Base-by-base conservation (phyloP, 2,113 vertebrate species). In the Brachyhypopomus gauderio region DNA sequence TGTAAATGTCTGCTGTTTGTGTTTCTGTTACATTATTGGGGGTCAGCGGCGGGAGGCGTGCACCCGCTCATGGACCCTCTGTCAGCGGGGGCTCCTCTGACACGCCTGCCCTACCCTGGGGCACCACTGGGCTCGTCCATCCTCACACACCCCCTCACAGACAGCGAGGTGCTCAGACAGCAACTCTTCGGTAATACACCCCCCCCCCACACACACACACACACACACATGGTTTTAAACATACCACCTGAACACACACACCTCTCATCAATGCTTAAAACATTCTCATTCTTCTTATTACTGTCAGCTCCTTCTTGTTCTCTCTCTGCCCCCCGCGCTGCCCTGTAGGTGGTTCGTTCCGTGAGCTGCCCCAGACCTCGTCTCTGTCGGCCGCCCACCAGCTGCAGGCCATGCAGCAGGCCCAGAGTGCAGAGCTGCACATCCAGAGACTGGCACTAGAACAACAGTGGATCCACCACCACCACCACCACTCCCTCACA, bases 321-420 rank as follows among this genome's bases (percentile, higher is more conserved):
- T 66, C 9, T n/a, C 16, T 77, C 64, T 8, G 41, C 45, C 45
- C 45, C 45, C 45, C 45, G 11, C 12, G 45, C 45, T 52, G 45
- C 8, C 9, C 60, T 55, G 2, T 89, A 98, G 97, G 96, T 81
- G 95, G 96, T 87, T 96, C 96, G 84, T 99, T 98, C 92, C 94
- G 97, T 93, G 97, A 99, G 87, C 91, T 99, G 91, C 97, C 97
- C 2, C 93, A 94, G 88, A 95, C 95, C 80, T 95, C 96, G 89
- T 97, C 97, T 23, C 96, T 98, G 95, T 99, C 97, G 0, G 97
- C 97, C 56, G 96, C 97, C 1, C 97, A 99, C 84, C 97, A 99
- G 94, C 95, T 99, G 78, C 97, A 99, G 95, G 97, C 96, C 91
- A 98, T 99, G 97, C 97, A 99, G 96, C 97, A 99, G 30, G 97